Percentiles rank a stretch among this genome's conserved stretches.
These are phyloP conservation scores for Drosophila anomalipes DNA, from an alignment of 2,888 invertebrate genomes.

Conservation along the genomic window DNA sequence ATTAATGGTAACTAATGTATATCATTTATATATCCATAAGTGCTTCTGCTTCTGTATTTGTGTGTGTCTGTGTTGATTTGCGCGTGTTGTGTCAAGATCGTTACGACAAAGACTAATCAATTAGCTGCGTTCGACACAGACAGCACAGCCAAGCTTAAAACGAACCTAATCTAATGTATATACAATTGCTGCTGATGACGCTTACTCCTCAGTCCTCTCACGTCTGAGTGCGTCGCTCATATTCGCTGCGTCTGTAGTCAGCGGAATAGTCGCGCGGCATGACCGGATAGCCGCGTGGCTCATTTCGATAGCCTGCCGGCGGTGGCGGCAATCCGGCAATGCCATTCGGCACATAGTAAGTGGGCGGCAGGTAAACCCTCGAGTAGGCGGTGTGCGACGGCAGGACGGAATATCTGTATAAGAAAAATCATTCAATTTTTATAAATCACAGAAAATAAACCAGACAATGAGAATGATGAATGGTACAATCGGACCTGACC, in stretches of 20 bases:
- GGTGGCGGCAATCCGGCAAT: slow-evolving; percentile 73
- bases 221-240: slow-evolving; percentile 82
- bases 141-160: slow-evolving; percentile 53
- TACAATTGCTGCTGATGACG: slow-evolving; percentile 49
- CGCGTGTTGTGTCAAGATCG: slow-evolving; percentile 35
- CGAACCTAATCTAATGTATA: slow-evolving; percentile 53
- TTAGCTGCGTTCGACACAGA: slow-evolving; percentile 29
- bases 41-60: slow-evolving; percentile 10
- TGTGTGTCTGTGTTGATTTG: slow-evolving; percentile 25
- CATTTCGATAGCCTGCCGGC: slow-evolving; percentile 85
- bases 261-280: slow-evolving; percentile 86
- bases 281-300: slow-evolving; percentile 85
- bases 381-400: slow-evolving; percentile 78
- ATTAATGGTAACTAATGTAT: slow-evolving; percentile 51
- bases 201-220: slow-evolving; percentile 71
- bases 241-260: slow-evolving; percentile 86
- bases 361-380: slow-evolving; percentile 84
- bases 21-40: slow-evolving; percentile 21
- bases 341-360: slow-evolving; percentile 85
- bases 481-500: not conserved
- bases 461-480: not conserved
- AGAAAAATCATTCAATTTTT: not conserved
- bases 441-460: not conserved
- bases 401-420: slow-evolving; percentile 79
- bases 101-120: slow-evolving; percentile 22